Evolutionary conservation across 2,797 vertebrate genomes (phyloP).

Genomic region (Botia kubotai): DNA sequence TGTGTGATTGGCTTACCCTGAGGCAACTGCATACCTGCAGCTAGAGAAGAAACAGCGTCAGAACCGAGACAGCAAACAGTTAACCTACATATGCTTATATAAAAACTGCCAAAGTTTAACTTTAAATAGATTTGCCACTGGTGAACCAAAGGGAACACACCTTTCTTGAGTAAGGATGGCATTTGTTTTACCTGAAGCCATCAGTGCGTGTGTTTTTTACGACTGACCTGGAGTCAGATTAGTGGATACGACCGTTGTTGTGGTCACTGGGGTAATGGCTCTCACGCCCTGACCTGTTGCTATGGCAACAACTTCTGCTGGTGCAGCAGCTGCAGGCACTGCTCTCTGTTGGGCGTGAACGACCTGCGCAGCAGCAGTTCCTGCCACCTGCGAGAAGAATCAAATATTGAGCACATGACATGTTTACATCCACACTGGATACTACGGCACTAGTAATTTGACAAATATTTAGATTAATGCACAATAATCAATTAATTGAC

Average conservation of each 20-base stretch:
- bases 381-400: slow-evolving; percentile 72
- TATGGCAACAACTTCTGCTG: slow-evolving; percentile 86
- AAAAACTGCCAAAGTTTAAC: background rate
- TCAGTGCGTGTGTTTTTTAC: slow-evolving; percentile 84
- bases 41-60: slow-evolving; percentile 53
- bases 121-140: slow-evolving; percentile 2
- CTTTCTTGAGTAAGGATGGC: slow-evolving; percentile 44
- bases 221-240: slow-evolving; percentile 85
- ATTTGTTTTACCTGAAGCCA: slow-evolving; percentile 86
- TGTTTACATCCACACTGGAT: background rate
- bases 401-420: slow-evolving; percentile 20
- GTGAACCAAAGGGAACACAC: background rate
- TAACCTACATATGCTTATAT: no score
- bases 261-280: slow-evolving; percentile 84
- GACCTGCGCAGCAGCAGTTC: slow-evolving; percentile 80
- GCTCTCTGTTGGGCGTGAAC: slow-evolving; percentile 87
- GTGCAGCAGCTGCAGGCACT: slow-evolving; percentile 73
- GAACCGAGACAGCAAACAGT: background rate
- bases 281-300: slow-evolving; percentile 84
- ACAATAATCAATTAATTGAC: no score
- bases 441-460: background rate
- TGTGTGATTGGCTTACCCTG: slow-evolving; percentile 79
- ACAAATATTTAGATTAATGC: no score
- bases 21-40: slow-evolving; percentile 79
- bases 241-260: slow-evolving; percentile 86